Conservation (phyloP, 2,888 invertebrate species). For the Ennomos fuscantarius region DNA sequence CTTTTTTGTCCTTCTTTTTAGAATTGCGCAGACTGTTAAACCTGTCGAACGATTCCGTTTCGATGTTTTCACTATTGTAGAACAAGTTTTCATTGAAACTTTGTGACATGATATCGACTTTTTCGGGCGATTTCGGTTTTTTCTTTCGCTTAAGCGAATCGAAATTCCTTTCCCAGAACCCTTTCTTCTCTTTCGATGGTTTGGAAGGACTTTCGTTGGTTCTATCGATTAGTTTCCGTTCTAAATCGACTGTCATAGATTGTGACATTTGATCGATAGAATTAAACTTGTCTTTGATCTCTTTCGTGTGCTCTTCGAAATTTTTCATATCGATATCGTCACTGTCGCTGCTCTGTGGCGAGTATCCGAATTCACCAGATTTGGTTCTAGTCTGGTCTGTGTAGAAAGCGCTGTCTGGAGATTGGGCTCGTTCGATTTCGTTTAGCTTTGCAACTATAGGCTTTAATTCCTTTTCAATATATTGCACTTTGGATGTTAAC, state of each 20-base stretch:
- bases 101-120: slow-evolving; percentile 81
- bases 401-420: slow-evolving; percentile 81
- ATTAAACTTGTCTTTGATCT: slow-evolving; percentile 77
- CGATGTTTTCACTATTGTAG: slow-evolving; percentile 77
- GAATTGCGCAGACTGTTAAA: slow-evolving; percentile 77
- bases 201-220: slow-evolving; percentile 63
- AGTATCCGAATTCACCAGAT: slow-evolving; percentile 78
- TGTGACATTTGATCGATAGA: slow-evolving; percentile 83
- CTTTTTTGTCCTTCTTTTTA: slow-evolving; percentile 71
- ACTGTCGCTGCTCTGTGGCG: slow-evolving; percentile 78
- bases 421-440: slow-evolving; percentile 75
- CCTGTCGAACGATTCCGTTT: slow-evolving; percentile 74
- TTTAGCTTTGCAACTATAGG: slow-evolving; percentile 71
- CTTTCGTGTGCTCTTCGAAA: slow-evolving; percentile 73
- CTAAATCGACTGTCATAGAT: slow-evolving; percentile 81
- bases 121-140: slow-evolving; percentile 74
- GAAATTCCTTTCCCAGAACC: slow-evolving; percentile 83
- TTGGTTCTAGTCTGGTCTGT: slow-evolving; percentile 83
- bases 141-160: slow-evolving; percentile 80
- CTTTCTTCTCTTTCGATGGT: slow-evolving; percentile 76
- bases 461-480: slow-evolving; percentile 88
- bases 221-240: slow-evolving; percentile 66
- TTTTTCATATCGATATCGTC: slow-evolving; percentile 74
- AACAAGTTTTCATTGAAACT: slow-evolving; percentile 83
- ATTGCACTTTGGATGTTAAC: slow-evolving; percentile 87